Evolutionary conservation across 2,888 invertebrate genomes (phyloP), one percentile per base, ranked within the genome.

Genomic region (Embidobia sp.): DNA sequence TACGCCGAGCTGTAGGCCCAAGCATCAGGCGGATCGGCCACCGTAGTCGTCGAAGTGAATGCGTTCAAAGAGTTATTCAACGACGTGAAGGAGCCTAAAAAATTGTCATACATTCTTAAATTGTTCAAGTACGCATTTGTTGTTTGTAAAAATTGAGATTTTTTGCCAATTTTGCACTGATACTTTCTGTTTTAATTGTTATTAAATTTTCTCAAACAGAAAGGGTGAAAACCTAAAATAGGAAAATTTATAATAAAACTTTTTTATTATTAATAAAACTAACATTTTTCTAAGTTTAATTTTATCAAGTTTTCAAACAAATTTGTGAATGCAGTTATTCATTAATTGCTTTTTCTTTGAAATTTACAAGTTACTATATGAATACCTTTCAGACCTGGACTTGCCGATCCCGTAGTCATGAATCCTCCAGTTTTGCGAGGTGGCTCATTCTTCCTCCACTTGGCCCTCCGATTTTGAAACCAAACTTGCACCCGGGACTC

Each of bases 381-480:
- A 63, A 72, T 78, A 86, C 86, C 86, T 42, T 87, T 84, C 4
- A 89, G 79, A 11, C 88, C 86, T 1, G 87, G 88, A 75, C 86
- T 86, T 7, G 85, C 88, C 1, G 87, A 86, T 70, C 90, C 90
- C 2, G 90, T 83, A 1, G 90, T 86, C 85, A 91, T 88, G 79
- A 91, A 91, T 6, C 87, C 86, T 1, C 87, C 95, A 0, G 96
- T 96, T 90, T 97, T 97, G 29, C 97, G 92, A 0, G 97, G 97
- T 0, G 97, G 97, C 87, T 97, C 97, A 29, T 97, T 93, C 88
- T 97, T 97, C 46, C 97, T 93, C 97, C 97, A 97, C 89, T 97
- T 97, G 8, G 97, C 97, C 78, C 97, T 92, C 77, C 97, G 92
- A 88, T 97, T 97, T 91, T 96, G 95, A 89, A 96, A 96, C 96